phyloP scores from a whole-genome alignment of 2,113 vertebrate species.

The Aptenodytes patagonicus region DNA sequence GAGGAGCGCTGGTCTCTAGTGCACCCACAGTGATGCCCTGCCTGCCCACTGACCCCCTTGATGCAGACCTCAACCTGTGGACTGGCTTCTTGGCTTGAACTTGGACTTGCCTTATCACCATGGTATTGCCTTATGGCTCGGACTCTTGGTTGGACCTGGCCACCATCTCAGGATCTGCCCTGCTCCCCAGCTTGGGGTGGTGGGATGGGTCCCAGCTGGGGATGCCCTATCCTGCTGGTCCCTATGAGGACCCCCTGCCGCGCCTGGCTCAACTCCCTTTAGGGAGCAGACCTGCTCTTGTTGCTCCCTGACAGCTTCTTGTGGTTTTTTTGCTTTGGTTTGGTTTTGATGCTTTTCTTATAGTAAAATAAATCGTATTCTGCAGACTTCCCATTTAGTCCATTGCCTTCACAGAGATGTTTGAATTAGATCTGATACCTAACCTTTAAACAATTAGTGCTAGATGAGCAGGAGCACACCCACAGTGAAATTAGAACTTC shows the following conservation, averaged over 20 bases:
- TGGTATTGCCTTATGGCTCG: neutral
- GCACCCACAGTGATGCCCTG: neutral
- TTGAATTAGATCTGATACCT: neutral
- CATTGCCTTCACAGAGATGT: neutral
- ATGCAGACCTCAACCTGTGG: neutral
- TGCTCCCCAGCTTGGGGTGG: neutral
- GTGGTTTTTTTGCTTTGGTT: too few relatives aligned
- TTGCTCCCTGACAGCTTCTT: neutral
- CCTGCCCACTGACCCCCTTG: neutral
- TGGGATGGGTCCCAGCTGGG: too few relatives aligned
- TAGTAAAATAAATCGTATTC: neutral
- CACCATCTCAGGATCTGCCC: accelerated
- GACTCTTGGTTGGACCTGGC: neutral
- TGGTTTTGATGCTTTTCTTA: neutral
- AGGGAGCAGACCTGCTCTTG: neutral
- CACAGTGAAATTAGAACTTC: neutral
- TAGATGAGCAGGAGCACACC: neutral
- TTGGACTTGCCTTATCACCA: neutral
- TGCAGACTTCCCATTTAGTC: neutral
- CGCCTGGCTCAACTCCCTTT: neutral
- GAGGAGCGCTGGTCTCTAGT: accelerated
- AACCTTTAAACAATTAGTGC: neutral
- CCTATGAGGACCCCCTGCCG: accelerated
- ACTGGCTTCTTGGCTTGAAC: neutral
- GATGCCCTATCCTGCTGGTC: neutral